Percentiles rank a stretch among this genome's conserved stretches.
Evolutionary conservation across 2,888 invertebrate genomes (phyloP).

Genomic region (Ashinkailepas kermadecensis): DNA sequence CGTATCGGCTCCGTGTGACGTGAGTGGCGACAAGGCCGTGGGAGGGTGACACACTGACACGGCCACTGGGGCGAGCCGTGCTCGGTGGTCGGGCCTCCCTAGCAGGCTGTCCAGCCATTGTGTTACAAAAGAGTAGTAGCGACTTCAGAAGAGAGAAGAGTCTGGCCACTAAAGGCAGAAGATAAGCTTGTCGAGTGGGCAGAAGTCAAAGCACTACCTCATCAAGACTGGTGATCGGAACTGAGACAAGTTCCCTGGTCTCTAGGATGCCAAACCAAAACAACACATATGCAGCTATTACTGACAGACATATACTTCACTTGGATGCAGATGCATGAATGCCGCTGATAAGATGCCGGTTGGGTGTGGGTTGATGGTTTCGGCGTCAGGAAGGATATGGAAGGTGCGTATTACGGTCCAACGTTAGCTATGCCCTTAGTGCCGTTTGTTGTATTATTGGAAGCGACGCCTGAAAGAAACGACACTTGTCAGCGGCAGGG

Average conservation of each 20-base stretch:
- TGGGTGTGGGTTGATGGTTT: neutral
- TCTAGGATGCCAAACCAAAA: neutral
- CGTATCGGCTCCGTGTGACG: too few species aligned
- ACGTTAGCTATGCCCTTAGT: conserved; percentile 19
- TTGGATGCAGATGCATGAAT: neutral
- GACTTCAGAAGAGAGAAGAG: neutral
- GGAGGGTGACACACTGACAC: too few species aligned
- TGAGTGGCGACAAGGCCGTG: too few species aligned
- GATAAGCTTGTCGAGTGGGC: neutral
- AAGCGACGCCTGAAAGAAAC: conserved; percentile 23
- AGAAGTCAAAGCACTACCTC: neutral
- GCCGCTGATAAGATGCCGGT: neutral
- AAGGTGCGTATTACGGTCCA: neutral
- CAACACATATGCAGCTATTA: neutral
- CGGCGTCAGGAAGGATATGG: neutral
- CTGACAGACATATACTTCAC: conserved; percentile 7
- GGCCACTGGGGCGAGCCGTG: too few species aligned
- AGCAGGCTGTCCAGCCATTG: too few species aligned
- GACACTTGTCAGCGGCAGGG: neutral
- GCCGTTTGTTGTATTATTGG: conserved; percentile 12
- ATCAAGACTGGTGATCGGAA: neutral
- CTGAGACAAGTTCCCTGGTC: neutral
- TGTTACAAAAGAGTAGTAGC: neutral
- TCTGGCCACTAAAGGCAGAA: neutral
- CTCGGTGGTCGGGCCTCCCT: too few species aligned